A percentile compares a stretch with the other conserved stretches of the same genome.
Evolutionary conservation across 2,797 vertebrate genomes (phyloP).

Genomic region (Zalophus californianus): DNA sequence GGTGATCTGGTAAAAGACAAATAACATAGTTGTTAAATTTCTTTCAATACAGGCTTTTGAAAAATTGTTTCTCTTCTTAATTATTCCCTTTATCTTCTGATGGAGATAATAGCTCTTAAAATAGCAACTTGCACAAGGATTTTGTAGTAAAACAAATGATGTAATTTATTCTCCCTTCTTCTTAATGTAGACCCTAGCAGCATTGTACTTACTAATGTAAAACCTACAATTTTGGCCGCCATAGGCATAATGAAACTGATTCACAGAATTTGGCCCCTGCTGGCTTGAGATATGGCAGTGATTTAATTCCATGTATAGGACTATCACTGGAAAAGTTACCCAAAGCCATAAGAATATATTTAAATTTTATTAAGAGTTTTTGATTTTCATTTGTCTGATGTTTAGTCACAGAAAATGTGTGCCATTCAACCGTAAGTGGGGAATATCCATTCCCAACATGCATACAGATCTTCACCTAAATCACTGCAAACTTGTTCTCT

Average conservation of each 20-base stretch:
- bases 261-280: neutral
- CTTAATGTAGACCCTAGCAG: neutral
- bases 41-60: neutral
- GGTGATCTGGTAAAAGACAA: neutral
- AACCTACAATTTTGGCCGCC: neutral
- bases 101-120: conserved; percentile 11
- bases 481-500: neutral
- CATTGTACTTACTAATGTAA: conserved; percentile 15
- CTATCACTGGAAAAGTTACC: neutral
- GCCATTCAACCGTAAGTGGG: neutral
- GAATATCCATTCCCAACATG: neutral
- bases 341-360: neutral
- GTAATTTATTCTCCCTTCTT: neutral
- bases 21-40: neutral
- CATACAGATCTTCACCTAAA: neutral
- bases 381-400: neutral
- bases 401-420: neutral
- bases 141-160: conserved; percentile 39
- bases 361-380: neutral
- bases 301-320: neutral
- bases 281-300: neutral
- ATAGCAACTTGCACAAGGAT: neutral
- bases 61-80: conserved; percentile 57
- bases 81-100: conserved; percentile 41
- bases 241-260: neutral